phyloP scores from a whole-genome alignment of 1,140 invertebrate species.

The Drosophila repletoides region DNA sequence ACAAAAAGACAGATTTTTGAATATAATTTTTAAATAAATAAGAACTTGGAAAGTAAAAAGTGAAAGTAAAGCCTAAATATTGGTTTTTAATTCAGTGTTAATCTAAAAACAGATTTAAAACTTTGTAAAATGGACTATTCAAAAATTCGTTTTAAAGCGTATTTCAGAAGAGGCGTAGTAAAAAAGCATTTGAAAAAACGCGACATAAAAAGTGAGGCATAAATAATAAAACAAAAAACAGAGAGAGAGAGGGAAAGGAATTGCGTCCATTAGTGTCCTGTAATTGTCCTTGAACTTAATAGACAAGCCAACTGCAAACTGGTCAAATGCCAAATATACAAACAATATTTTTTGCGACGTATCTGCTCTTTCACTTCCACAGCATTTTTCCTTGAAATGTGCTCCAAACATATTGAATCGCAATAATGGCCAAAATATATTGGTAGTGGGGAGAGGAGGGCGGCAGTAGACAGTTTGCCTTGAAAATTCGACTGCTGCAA shows the following conservation, averaged over 20 bases:
- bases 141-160: too few relatives aligned
- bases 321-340: conserved; percentile 21
- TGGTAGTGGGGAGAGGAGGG: neutral
- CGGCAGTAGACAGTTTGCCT: conserved; percentile 7
- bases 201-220: neutral
- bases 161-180: too few relatives aligned
- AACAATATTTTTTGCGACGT: neutral
- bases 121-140: too few relatives aligned
- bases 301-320: conserved; percentile 3
- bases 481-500: conserved; percentile 18
- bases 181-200: too few relatives aligned
- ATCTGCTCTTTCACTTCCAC: neutral
- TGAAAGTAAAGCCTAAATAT: too few relatives aligned
- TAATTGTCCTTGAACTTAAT: conserved; percentile 46
- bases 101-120: too few relatives aligned
- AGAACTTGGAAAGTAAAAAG: neutral
- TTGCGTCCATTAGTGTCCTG: conserved; percentile 11
- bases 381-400: conserved; percentile 28
- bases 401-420: conserved; percentile 29
- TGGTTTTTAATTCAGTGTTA: too few relatives aligned
- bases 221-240: conserved; percentile 16
- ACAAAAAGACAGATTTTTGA: neutral
- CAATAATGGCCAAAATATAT: conserved; percentile 25
- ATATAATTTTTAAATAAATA: too few relatives aligned
- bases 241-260: too few relatives aligned